Percentiles rank a stretch among this genome's conserved stretches.
phyloP scores from a whole-genome alignment of 2,113 vertebrate species.

The Forbesichthys agassizii region DNA sequence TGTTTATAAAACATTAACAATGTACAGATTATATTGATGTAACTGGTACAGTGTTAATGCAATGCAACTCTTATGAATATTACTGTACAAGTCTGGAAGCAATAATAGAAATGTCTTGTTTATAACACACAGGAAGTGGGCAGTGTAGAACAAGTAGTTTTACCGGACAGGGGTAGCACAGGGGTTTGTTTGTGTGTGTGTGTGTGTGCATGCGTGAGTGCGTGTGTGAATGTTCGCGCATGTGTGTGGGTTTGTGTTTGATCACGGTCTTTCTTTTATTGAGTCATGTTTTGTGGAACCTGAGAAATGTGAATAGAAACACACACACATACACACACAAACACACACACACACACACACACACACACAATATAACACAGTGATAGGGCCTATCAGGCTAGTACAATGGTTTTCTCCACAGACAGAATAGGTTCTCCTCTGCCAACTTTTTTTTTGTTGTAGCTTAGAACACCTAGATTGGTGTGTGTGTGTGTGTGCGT shows the following conservation, averaged over 20 bases:
- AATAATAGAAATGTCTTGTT: constrained; percentile 19
- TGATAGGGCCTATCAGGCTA: too few species aligned
- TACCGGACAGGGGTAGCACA: constrained; percentile 9
- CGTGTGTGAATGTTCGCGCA: too few species aligned
- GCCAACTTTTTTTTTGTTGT: not conserved
- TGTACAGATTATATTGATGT: not conserved
- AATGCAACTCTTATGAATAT: not conserved
- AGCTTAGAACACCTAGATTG: not conserved
- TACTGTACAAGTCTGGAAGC: not conserved
- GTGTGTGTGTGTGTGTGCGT: not conserved
- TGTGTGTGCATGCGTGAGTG: constrained; percentile 2
- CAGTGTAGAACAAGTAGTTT: constrained; percentile 32
- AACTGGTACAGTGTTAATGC: not conserved
- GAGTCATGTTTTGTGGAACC: constrained; percentile 4
- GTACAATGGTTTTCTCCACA: not conserved
- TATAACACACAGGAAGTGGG: constrained; percentile 37
- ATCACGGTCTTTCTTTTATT: not conserved
- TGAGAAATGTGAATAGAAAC: not conserved
- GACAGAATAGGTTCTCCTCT: not conserved
- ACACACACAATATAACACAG: not conserved
- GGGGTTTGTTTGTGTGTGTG: constrained; percentile 1
- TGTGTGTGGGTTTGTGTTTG: not conserved
- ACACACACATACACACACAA: not conserved
- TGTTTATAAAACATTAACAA: too few species aligned
- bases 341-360: not conserved